Conservation (phyloP, 2,797 vertebrate genomes). For the Nasua narica region DNA sequence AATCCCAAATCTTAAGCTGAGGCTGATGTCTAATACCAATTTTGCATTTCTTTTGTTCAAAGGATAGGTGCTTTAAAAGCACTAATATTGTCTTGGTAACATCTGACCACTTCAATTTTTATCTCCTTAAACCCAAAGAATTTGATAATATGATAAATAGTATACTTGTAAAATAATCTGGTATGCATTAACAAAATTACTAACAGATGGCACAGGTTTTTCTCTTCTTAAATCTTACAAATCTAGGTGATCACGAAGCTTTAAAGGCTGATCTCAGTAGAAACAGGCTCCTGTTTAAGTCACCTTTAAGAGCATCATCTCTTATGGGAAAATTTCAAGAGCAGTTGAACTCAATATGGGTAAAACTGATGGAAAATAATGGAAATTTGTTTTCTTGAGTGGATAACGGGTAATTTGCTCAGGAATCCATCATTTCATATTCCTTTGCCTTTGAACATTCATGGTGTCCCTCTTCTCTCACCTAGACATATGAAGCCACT, state of each 20-base stretch:
- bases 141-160: conserved; percentile 60
- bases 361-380: conserved; percentile 42
- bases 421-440: conserved; percentile 15
- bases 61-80: conserved; percentile 38
- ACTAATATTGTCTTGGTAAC: not conserved
- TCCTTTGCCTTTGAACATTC: conserved; percentile 18
- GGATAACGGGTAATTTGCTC: conserved; percentile 24
- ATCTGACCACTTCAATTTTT: conserved; percentile 62
- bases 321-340: conserved; percentile 47
- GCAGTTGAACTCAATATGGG: conserved; percentile 37
- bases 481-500: not conserved
- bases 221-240: conserved; percentile 54
- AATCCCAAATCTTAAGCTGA: not conserved
- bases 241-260: not conserved
- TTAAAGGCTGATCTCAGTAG: conserved; percentile 29
- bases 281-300: conserved; percentile 9
- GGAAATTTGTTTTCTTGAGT: conserved; percentile 31
- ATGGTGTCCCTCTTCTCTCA: not conserved
- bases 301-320: not conserved
- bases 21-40: not conserved
- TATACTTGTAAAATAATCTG: conserved; percentile 65
- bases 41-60: conserved; percentile 24
- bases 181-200: conserved; percentile 62
- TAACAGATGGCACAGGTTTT: conserved; percentile 63
- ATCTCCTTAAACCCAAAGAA: conserved; percentile 41